phyloP scores from a whole-genome alignment of 37 sponge, comb jelly and placozoan genomes.

The Lycopodina hypogea region DNA sequence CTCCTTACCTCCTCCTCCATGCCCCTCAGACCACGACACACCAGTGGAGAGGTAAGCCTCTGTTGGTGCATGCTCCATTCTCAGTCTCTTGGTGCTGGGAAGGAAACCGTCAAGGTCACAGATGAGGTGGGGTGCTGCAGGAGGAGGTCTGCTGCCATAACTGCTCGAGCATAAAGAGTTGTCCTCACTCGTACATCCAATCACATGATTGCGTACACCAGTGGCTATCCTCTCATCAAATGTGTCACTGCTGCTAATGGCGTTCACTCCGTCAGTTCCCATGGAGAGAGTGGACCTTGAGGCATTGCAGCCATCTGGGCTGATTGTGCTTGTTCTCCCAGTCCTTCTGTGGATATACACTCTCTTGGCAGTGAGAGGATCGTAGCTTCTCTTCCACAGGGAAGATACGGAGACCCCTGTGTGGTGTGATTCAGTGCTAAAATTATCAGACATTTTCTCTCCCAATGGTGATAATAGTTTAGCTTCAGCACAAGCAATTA shows the following conservation, averaged over 20 bases:
- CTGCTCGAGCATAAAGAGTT: background rate
- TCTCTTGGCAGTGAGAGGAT: background rate
- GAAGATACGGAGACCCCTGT: too few species aligned
- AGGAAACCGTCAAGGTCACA: constrained; percentile 29
- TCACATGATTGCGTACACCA: too few species aligned
- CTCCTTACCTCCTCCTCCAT: background rate
- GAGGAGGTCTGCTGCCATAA: constrained; percentile 5
- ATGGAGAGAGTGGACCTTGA: background rate
- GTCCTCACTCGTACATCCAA: too few species aligned
- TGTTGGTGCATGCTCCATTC: background rate
- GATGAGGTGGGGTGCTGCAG: constrained; percentile 38
- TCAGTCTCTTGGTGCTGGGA: constrained; percentile 26
- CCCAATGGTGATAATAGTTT: too few species aligned
- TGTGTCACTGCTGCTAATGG: background rate
- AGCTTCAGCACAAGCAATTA: too few species aligned
- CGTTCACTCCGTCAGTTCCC: background rate
- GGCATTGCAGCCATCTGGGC: too few species aligned
- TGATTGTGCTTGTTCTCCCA: background rate
- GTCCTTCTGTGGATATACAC: constrained; percentile 10
- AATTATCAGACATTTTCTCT: too few species aligned
- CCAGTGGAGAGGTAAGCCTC: background rate
- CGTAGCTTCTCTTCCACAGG: background rate
- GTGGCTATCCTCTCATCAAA: too few species aligned
- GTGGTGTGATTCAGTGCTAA: too few species aligned
- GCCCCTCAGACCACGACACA: background rate